phyloP scores from a whole-genome alignment of 2,888 invertebrate genomes.

The Eurytoma californica region DNA sequence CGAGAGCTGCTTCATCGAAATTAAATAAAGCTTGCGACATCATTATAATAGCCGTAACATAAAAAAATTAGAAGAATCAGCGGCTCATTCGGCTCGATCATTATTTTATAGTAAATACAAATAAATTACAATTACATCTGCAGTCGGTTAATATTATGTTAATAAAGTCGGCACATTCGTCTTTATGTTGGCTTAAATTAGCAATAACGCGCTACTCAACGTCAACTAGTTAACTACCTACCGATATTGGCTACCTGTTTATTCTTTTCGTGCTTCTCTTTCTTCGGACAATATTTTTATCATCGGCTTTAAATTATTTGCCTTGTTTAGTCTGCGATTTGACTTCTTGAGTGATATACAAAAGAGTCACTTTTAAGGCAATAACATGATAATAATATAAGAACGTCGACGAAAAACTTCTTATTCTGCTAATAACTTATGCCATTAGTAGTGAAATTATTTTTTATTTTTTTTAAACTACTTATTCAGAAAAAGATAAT shows the following conservation, averaged over 20 bases:
- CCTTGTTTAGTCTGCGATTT: slow-evolving; percentile 38
- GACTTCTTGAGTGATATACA: slow-evolving; percentile 17
- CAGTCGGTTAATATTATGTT: neutral
- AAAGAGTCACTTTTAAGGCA: slow-evolving; percentile 10
- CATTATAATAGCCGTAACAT: no score
- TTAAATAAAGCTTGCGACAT: no score
- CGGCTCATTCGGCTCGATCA: neutral
- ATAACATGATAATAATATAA: slow-evolving; percentile 26
- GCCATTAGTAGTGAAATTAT: neutral
- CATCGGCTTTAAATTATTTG: slow-evolving; percentile 17
- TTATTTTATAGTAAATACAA: neutral
- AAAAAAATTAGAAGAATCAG: no score
- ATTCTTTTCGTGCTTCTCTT: neutral
- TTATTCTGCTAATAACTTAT: neutral
- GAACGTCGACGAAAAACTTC: slow-evolving; percentile 11
- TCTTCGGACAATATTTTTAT: slow-evolving; percentile 15
- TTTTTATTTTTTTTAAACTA: no score
- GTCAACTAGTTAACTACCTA: slow-evolving; percentile 5
- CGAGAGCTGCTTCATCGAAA: no score
- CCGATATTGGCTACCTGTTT: neutral
- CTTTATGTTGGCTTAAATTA: slow-evolving; percentile 19
- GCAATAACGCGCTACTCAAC: slow-evolving; percentile 20
- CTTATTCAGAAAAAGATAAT: no score
- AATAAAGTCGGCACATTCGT: slow-evolving; percentile 1
- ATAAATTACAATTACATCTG: neutral